Evolutionary conservation across 2,797 vertebrate genomes (phyloP).

Genomic region (Characodon lateralis): DNA sequence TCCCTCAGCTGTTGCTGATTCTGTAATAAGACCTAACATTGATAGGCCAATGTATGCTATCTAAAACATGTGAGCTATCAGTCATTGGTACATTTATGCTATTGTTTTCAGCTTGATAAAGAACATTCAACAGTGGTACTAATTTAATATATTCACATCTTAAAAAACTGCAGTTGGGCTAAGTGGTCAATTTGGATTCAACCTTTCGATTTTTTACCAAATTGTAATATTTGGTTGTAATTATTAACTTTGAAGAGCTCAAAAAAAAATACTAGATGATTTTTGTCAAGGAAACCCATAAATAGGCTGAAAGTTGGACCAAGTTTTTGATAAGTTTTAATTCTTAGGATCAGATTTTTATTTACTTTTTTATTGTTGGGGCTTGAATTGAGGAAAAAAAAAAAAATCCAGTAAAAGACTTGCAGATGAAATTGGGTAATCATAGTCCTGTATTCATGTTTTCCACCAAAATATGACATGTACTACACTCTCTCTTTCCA

Average conservation of each 20-base stretch:
- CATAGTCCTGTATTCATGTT: not conserved
- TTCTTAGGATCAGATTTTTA: not conserved
- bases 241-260: not conserved
- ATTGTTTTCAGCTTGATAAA: not conserved
- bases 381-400: not conserved
- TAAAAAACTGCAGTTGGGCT: not conserved
- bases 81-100: not conserved
- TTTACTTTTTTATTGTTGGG: not conserved
- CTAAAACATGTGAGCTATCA: not conserved
- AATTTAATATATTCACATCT: no score
- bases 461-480: not conserved
- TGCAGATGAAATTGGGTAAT: not conserved
- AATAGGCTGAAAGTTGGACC: not conserved
- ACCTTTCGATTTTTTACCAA: no score
- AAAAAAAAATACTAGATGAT: not conserved
- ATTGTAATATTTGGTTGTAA: not conserved
- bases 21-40: not conserved
- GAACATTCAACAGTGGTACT: not conserved
- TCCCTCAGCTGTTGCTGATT: not conserved
- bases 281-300: not conserved
- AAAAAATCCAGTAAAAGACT: not conserved
- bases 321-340: not conserved
- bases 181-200: no score
- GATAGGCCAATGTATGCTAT: not conserved
- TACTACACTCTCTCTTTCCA: not conserved